A percentile compares a stretch with the other conserved stretches of the same genome.
Conservation (phyloP, 30 jellyfish, hydroid and myxozoan species). For the Catostylus mosaicus region DNA sequence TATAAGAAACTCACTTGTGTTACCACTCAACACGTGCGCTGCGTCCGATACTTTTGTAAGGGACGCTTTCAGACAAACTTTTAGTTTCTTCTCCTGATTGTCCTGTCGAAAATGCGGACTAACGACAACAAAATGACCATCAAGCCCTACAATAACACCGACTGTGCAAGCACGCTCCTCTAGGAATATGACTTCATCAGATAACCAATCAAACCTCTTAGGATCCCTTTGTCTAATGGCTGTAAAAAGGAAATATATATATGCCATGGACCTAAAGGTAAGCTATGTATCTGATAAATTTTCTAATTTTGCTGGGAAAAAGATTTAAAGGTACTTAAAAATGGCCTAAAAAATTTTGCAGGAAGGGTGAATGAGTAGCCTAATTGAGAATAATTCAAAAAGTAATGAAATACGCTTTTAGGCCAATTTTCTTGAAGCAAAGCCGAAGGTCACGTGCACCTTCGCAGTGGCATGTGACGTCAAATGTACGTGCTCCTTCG, state of each 20-base stretch:
- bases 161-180: conserved; percentile 69
- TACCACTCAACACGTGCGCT: neutral
- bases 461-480: too few relatives aligned
- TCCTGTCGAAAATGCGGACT: conserved; percentile 4
- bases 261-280: neutral
- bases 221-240: conserved; percentile 3
- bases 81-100: conserved; percentile 11
- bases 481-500: too few relatives aligned
- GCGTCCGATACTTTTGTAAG: conserved; percentile 59
- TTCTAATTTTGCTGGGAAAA: too few relatives aligned
- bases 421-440: too few relatives aligned
- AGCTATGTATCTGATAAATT: too few relatives aligned
- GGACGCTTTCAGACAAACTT: conserved; percentile 75
- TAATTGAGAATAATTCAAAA: too few relatives aligned
- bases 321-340: too few relatives aligned
- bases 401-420: too few relatives aligned
- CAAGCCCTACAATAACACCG: conserved; percentile 51
- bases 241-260: neutral
- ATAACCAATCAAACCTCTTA: conserved; percentile 54
- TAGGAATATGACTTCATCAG: conserved; percentile 62
- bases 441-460: too few relatives aligned
- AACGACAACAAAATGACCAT: conserved; percentile 64
- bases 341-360: too few relatives aligned
- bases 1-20: conserved; percentile 22
- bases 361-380: too few relatives aligned